Evolutionary conservation across 2,888 invertebrate genomes (phyloP).

Genomic region (Andricus curvator): DNA sequence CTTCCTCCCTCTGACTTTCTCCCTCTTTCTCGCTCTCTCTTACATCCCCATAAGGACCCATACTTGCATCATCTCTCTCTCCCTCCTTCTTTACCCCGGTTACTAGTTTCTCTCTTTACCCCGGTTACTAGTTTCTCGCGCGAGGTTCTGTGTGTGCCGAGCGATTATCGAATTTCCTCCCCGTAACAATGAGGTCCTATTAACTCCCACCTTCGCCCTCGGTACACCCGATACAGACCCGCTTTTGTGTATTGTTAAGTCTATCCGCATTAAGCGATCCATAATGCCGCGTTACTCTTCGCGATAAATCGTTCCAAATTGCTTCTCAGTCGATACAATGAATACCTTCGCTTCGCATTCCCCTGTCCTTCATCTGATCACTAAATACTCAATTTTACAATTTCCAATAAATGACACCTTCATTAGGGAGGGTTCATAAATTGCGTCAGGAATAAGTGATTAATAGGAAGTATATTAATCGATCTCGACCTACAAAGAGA

Average conservation of each 20-base stretch:
- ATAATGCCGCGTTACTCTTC: constrained; percentile 74
- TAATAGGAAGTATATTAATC: too few species aligned
- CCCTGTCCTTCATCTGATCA: background rate
- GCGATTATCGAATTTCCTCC: constrained; percentile 79
- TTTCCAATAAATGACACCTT: too few species aligned
- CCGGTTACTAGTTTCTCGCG: constrained; percentile 62
- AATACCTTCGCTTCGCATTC: constrained; percentile 40
- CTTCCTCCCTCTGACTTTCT: constrained; percentile 31
- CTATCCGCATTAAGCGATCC: constrained; percentile 76
- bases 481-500: too few species aligned
- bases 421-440: too few species aligned
- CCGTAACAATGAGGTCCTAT: constrained; percentile 78
- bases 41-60: constrained; percentile 22
- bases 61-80: constrained; percentile 32
- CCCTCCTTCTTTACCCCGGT: constrained; percentile 28
- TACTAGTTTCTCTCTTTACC: constrained; percentile 51
- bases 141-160: constrained; percentile 74
- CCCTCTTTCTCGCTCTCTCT: constrained; percentile 34
- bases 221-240: constrained; percentile 69
- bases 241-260: constrained; percentile 78
- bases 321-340: constrained; percentile 62
- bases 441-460: too few species aligned
- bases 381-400: background rate
- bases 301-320: constrained; percentile 74
- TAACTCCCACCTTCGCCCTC: constrained; percentile 75